These are phyloP conservation scores for Pseudobourletiella spinata DNA, from an alignment of 1,140 invertebrate genomes.

Conservation along the genomic window DNA sequence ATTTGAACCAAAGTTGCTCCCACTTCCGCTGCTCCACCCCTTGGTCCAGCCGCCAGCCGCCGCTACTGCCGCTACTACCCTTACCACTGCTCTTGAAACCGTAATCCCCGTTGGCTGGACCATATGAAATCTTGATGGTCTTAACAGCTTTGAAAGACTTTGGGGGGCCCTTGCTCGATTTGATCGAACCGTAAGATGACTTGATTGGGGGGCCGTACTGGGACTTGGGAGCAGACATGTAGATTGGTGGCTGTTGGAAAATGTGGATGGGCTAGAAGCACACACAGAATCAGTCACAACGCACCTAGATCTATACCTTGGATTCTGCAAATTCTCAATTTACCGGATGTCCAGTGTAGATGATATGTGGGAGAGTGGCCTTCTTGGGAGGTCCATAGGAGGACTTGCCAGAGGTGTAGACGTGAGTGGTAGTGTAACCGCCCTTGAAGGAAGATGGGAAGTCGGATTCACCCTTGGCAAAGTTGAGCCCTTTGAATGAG, in stretches of 20 bases:
- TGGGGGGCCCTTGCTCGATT: neutral
- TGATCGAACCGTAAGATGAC: neutral
- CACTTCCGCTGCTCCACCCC: neutral
- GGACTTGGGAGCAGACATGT: slow-evolving; percentile 34
- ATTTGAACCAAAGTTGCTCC: neutral
- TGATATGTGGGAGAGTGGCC: slow-evolving; percentile 39
- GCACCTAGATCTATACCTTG: neutral
- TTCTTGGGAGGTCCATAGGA: neutral
- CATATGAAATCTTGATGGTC: neutral
- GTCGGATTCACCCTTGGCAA: too few relatives aligned
- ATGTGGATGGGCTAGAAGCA: slow-evolving; percentile 40
- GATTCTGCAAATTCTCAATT: neutral
- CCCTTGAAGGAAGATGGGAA: slow-evolving; percentile 6
- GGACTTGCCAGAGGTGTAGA: slow-evolving; percentile 17
- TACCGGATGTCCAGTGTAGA: slow-evolving; percentile 41
- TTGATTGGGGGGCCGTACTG: slow-evolving; percentile 6
- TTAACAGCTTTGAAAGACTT: neutral
- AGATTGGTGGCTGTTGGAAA: slow-evolving; percentile 40
- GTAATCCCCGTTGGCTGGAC: neutral
- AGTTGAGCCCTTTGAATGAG: too few relatives aligned
- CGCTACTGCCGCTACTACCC: too few relatives aligned
- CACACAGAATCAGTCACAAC: neutral
- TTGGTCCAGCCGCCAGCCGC: neutral
- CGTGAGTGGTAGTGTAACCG: slow-evolving; percentile 9
- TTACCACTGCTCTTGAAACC: too few relatives aligned